Evolutionary conservation across 2,113 vertebrate species (phyloP).

Genomic region (Microcebus murinus): DNA sequence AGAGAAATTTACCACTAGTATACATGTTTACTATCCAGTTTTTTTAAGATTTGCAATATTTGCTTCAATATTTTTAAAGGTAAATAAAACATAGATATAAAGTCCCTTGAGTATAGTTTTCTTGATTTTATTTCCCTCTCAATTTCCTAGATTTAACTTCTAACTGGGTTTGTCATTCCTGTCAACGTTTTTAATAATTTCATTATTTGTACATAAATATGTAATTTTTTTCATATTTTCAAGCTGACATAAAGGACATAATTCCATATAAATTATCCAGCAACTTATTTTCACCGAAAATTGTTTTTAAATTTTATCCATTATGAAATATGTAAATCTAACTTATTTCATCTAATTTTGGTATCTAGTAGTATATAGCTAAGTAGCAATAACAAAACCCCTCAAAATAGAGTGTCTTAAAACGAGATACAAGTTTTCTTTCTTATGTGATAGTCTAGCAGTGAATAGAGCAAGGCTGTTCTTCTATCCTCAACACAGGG

Average conservation of each 20-base stretch:
- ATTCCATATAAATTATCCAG: not conserved
- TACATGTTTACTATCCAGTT: too few species aligned
- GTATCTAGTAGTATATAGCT: not conserved
- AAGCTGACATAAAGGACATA: not conserved
- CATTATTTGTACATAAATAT: not conserved
- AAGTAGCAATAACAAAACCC: not conserved
- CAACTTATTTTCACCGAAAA: slow-evolving; percentile 9
- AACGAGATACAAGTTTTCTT: not conserved
- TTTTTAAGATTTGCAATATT: too few species aligned
- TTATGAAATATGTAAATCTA: slow-evolving; percentile 29
- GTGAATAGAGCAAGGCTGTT: not conserved
- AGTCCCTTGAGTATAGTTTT: not conserved
- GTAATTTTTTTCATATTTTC: not conserved
- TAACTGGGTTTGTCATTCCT: not conserved
- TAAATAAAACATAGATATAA: not conserved
- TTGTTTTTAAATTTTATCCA: not conserved
- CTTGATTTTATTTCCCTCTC: not conserved
- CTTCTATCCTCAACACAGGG: not conserved
- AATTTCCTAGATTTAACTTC: not conserved
- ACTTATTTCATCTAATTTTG: slow-evolving; percentile 3
- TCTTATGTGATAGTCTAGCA: not conserved
- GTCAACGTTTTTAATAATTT: not conserved
- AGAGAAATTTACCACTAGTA: too few species aligned
- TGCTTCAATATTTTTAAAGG: too few species aligned
- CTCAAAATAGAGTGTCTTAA: not conserved